Evolutionary conservation across 2,888 invertebrate species (phyloP).

Genomic region (Gymnoscelis rufifasciata): DNA sequence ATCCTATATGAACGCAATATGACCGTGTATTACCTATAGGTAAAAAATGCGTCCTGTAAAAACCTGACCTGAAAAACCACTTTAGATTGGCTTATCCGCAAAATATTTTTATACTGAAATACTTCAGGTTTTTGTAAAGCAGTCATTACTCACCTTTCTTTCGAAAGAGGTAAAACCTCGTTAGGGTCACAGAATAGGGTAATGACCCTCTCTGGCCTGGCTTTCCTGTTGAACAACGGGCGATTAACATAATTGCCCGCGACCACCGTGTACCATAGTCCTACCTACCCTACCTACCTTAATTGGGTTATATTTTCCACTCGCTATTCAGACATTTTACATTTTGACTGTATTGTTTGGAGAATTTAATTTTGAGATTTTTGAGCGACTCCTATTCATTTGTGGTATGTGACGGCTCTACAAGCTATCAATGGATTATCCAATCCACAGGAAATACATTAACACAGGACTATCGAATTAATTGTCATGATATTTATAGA

Average conservation of each 20-base stretch:
- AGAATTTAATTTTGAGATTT: neutral
- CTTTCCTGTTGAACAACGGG: conserved; percentile 22
- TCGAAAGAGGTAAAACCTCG: conserved; percentile 12
- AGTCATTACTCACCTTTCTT: conserved; percentile 18
- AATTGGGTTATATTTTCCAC: conserved; percentile 12
- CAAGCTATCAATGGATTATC: too few relatives aligned
- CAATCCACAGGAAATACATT: too few relatives aligned
- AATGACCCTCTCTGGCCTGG: conserved; percentile 14
- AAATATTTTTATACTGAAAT: too few relatives aligned
- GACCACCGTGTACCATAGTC: conserved; percentile 17
- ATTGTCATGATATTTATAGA: too few relatives aligned
- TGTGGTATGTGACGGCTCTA: too few relatives aligned
- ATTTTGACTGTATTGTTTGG: neutral
- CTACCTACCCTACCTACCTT: conserved; percentile 3
- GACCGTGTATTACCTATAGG: too few relatives aligned
- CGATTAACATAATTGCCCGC: conserved; percentile 26
- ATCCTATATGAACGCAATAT: too few relatives aligned
- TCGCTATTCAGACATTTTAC: conserved; percentile 1
- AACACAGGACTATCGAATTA: too few relatives aligned
- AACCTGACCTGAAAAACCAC: too few relatives aligned
- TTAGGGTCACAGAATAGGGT: conserved; percentile 17
- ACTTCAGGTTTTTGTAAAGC: neutral
- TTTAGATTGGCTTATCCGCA: too few relatives aligned
- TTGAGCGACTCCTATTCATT: neutral
- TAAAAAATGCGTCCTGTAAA: too few relatives aligned